phyloP scores from a whole-genome alignment of 2,113 vertebrate genomes.

The Rhineura floridana region DNA sequence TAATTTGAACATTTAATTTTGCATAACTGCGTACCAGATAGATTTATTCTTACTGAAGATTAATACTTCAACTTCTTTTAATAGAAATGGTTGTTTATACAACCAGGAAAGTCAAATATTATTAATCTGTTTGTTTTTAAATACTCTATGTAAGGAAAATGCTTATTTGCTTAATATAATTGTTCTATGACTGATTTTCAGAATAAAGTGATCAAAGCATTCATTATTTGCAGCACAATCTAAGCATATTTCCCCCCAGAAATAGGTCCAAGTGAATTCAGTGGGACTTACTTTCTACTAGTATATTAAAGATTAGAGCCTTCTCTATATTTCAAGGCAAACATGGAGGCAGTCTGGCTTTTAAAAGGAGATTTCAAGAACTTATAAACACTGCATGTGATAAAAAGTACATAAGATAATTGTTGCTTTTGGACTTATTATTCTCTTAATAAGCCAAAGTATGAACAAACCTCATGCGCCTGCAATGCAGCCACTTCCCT shows the following conservation, averaged over 20 bases:
- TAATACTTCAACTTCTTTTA: not conserved
- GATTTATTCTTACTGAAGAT: not conserved
- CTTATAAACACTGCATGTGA: not conserved
- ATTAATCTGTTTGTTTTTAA: not conserved
- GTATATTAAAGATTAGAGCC: not conserved
- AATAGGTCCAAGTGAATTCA: not conserved
- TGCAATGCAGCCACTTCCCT: too few relatives aligned
- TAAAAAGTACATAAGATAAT: not conserved
- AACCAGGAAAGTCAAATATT: not conserved
- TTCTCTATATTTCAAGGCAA: not conserved
- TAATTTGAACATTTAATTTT: not conserved
- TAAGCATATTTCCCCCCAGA: not conserved
- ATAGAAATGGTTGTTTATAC: not conserved
- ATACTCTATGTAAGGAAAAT: not conserved
- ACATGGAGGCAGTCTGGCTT: not conserved
- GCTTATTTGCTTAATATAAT: not conserved
- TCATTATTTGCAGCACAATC: not conserved
- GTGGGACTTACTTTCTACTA: not conserved
- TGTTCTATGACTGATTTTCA: constrained; percentile 5
- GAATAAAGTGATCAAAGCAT: not conserved
- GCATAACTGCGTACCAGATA: too few relatives aligned
- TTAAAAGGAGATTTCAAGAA: not conserved
- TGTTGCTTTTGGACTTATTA: too few relatives aligned
- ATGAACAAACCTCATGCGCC: too few relatives aligned
- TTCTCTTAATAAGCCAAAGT: too few relatives aligned